Evolutionary conservation across 1,140 invertebrate species (phyloP), one percentile per base, ranked within the genome.

Genomic region (Papilio polyxenes): DNA sequence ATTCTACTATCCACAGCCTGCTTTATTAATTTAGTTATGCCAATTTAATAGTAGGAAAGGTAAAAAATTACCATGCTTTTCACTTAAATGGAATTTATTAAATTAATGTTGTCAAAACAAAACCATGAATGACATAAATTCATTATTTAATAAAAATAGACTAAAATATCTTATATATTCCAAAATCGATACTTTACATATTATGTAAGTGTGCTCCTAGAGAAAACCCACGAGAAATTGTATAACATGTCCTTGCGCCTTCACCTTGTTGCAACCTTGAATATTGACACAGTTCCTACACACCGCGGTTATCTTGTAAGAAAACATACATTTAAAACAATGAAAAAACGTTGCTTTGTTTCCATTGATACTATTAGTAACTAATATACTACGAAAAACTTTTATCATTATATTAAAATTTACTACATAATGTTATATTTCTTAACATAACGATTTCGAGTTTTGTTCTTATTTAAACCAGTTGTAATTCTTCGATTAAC

Each of bases 281-380:
- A 10, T 72, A 37, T 72, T 37, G 23, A 72, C 65, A 72, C 13
- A 65, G 20, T 65, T 65, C 31, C 10, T 65, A 15, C 23, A 31
- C 20, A 15, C 11, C 13, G 65, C 65, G 40, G 4, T 72, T 72
- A 72, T 72, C 31, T 72, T 37, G 37, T 23, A 37, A 15, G 13
- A 37, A 37, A 2, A 11, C 10, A 65, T 23, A 10, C 11, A 3
- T 65, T 3, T 0, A 65, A 10, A 7, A 37, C 75, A 80, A 82
- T 51, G 49, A 51, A 15, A 76, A 78, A 72, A 51, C 10, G 9
- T 62, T 59, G 79, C 40, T 62, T 81, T 65, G 62, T 69, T n/a
- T 37, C 56, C 59, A 76, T 31, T 62, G 6, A 23, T 62, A 23
- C 23, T 56, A 20, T 8, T 3, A 65, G 23, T 11, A 4, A 2